Base-by-base conservation (phyloP, 2,888 invertebrate genomes). In the Microctonus aethiopoides region DNA sequence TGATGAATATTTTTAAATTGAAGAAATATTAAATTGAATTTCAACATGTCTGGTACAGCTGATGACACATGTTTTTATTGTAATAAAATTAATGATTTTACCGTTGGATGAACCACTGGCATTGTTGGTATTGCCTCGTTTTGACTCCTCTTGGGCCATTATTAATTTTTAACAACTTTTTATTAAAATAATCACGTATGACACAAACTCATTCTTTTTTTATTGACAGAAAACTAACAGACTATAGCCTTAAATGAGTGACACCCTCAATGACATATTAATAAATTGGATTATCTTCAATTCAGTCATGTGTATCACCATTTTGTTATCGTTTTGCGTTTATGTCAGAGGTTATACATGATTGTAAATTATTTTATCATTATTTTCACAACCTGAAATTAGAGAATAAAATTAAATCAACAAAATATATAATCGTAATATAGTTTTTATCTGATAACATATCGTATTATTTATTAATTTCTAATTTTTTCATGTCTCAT, bases 321-420 rank as follows among this genome's bases (percentile, higher is more conserved):
- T 68, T 66, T 74, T 72, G 66, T 74, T 76, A 77, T 78, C 76
- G 57, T 46, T 41, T 13, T 16, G 10, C 29, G 20, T 9, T 26
- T 51, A 66, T 76, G 78, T 78, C 81, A 77, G 72, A 62, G 78
- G 76, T 79, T 76, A 79, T 71, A 70, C 63, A 3, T 56, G 73
- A 75, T 74, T 71, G 36, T 68, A 52, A 41, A 46, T 62, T 62
- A 32, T 70, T 59, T 71, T 72, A 59, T 22, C 10, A 57, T 57
- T 9, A 57, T 63, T 36, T 16, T 20, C 10, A 9, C 7, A 29
- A 32, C 60, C 51, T 16, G 46, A 16, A 5, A 2, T 0, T 5
- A 7, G 29, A 20, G 7, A 46, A 46, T 46, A 41, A 67, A 51
- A 46, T 20, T 4, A 20, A 22, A 29, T 41, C 41, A 16, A 34